Percentiles rank a stretch among this genome's conserved stretches.
Evolutionary conservation across 2,797 vertebrate species (phyloP).

Genomic region (Gymnocypris eckloni): DNA sequence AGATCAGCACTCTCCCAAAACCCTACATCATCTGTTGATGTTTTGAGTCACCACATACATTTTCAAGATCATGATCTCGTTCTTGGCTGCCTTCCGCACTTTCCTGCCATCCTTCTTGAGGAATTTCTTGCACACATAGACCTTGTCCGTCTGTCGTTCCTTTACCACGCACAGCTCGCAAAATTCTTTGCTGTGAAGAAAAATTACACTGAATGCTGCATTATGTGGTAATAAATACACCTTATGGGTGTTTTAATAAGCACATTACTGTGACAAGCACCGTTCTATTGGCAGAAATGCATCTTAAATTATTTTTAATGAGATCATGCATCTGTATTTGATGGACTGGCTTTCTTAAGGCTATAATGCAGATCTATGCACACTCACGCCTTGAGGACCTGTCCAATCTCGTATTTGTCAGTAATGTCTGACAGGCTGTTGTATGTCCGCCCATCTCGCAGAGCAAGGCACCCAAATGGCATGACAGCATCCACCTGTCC

Average conservation of each 20-base stretch:
- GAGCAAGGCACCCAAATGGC: constrained; percentile 90
- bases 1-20: constrained; percentile 48
- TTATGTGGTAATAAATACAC: constrained; percentile 12
- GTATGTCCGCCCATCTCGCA: constrained; percentile 85
- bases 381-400: constrained; percentile 87
- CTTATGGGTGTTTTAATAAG: neutral
- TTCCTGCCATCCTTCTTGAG: constrained; percentile 89
- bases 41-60: constrained; percentile 77
- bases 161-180: constrained; percentile 88
- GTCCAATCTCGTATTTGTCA: constrained; percentile 89
- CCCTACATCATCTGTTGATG: constrained; percentile 52
- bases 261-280: constrained; percentile 18
- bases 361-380: constrained; percentile 40
- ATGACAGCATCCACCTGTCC: constrained; percentile 82
- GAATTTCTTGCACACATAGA: constrained; percentile 90
- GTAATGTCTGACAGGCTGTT: constrained; percentile 84
- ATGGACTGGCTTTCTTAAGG: constrained; percentile 31
- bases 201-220: constrained; percentile 25
- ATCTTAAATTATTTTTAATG: neutral
- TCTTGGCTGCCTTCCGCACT: constrained; percentile 89
- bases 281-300: neutral
- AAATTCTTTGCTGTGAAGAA: constrained; percentile 83
- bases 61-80: constrained; percentile 91
- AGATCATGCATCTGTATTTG: constrained; percentile 35
- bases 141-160: constrained; percentile 85